Conservation (phyloP, 2,888 invertebrate species). For the Conchocele bisecta region DNA sequence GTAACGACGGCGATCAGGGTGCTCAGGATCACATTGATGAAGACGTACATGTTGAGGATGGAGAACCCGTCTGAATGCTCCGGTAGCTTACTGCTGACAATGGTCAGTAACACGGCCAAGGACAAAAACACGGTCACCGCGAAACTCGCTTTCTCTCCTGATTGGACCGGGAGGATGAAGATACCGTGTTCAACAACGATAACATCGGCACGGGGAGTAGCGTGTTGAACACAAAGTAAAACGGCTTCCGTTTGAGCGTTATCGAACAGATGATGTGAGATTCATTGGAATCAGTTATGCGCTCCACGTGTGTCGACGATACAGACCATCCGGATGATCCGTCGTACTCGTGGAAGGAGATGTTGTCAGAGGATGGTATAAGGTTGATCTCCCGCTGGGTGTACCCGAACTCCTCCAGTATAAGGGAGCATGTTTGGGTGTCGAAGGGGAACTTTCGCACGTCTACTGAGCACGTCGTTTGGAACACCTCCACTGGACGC, state of each 20-base stretch:
- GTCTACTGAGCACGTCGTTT: conserved; percentile 37
- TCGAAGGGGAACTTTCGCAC: conserved; percentile 52
- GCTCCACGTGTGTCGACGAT: conserved; percentile 13
- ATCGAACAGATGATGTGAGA: conserved; percentile 36
- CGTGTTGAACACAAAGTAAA: conserved; percentile 46
- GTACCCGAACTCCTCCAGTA: conserved; percentile 43
- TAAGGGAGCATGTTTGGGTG: conserved; percentile 40
- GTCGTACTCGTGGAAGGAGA: conserved; percentile 34
- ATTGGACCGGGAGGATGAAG: conserved; percentile 47
- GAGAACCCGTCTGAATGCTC: conserved; percentile 44
- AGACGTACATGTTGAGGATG: conserved; percentile 46
- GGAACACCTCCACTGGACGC: conserved; percentile 41
- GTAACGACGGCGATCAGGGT: conserved; percentile 38
- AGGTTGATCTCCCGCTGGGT: conserved; percentile 24
- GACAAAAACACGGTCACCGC: conserved; percentile 55
- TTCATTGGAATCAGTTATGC: background rate
- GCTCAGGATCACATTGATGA: conserved; percentile 40
- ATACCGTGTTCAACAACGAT: conserved; percentile 49
- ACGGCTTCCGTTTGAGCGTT: conserved; percentile 33
- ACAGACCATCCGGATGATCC: conserved; percentile 46
- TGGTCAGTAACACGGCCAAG: conserved; percentile 50
- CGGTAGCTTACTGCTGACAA: conserved; percentile 51
- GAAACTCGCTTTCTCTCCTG: conserved; percentile 52
- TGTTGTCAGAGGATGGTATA: conserved; percentile 14
- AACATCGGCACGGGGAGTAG: conserved; percentile 45